These are phyloP conservation scores for Diploscapter pachys DNA, from an alignment of 1,140 invertebrate species.

Conservation along the genomic window DNA sequence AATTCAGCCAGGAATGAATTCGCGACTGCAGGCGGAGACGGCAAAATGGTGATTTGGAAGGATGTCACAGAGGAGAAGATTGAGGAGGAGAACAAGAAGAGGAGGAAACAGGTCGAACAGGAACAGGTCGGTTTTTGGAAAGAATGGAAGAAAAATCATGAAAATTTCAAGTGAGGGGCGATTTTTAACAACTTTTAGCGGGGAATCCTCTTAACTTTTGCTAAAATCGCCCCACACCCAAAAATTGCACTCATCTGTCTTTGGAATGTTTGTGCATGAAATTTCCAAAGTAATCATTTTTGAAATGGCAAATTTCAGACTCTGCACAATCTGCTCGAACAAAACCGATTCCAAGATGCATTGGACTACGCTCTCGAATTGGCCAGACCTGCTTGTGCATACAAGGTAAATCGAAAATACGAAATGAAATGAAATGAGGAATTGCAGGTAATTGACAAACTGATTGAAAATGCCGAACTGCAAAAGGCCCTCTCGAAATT, in stretches of 20 bases:
- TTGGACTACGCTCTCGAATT: conserved; percentile 48
- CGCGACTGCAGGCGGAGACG: conserved; percentile 53
- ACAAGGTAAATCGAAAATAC: conserved; percentile 9
- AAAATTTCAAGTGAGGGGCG: too few relatives aligned
- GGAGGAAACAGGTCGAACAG: conserved; percentile 46
- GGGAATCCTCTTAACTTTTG: too few relatives aligned
- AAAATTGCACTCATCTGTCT: too few relatives aligned
- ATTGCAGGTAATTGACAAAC: conserved; percentile 17
- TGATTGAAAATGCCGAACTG: conserved; percentile 34
- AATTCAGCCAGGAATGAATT: conserved; percentile 20
- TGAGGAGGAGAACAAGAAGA: conserved; percentile 35
- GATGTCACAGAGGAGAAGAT: conserved; percentile 48
- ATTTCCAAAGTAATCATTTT: too few relatives aligned
- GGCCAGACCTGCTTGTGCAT: conserved; percentile 40
- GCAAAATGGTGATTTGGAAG: conserved; percentile 48
- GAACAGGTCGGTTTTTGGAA: conserved; percentile 26
- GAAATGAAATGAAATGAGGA: not conserved
- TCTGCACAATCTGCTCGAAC: conserved; percentile 47
- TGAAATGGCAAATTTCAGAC: conserved; percentile 18
- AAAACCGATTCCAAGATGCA: conserved; percentile 49
- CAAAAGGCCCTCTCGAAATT: conserved; percentile 34
- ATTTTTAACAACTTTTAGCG: too few relatives aligned
- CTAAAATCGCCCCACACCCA: too few relatives aligned
- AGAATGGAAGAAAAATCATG: too few relatives aligned
- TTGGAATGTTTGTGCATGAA: too few relatives aligned